phyloP scores from a whole-genome alignment of 2,797 vertebrate species.

The Rhinophrynus dorsalis region DNA sequence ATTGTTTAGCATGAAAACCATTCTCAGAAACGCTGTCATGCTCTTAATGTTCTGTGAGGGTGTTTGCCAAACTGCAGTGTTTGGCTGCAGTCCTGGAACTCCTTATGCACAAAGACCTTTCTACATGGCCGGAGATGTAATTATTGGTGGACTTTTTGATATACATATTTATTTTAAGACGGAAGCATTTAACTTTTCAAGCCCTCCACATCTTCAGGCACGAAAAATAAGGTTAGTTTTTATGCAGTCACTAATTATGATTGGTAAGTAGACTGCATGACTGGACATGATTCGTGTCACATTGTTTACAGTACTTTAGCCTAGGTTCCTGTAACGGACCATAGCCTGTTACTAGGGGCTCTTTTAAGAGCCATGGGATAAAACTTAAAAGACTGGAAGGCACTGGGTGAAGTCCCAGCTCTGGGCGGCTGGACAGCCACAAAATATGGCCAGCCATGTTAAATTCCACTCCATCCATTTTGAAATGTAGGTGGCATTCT shows the following conservation, averaged over 20 bases:
- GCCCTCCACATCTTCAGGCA: constrained; percentile 37
- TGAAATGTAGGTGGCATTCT: too few species aligned
- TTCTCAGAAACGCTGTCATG: constrained; percentile 18
- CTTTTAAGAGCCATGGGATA: too few species aligned
- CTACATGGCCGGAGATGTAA: constrained; percentile 32
- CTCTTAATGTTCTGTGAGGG: constrained; percentile 36
- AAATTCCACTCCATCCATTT: too few species aligned
- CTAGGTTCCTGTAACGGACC: too few species aligned
- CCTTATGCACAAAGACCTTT: constrained; percentile 42
- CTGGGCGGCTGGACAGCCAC: too few species aligned
- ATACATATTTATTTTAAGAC: constrained; percentile 45
- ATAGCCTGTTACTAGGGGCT: too few species aligned
- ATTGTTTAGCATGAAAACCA: neutral
- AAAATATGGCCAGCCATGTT: too few species aligned
- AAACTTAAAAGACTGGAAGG: too few species aligned
- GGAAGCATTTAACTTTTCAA: constrained; percentile 36
- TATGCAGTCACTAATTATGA: neutral
- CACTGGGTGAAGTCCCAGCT: too few species aligned
- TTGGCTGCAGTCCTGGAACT: constrained; percentile 34
- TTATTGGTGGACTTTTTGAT: constrained; percentile 41
- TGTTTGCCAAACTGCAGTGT: constrained; percentile 6
- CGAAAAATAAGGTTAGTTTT: constrained; percentile 38
- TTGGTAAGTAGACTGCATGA: too few species aligned
- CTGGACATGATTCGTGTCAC: too few species aligned
- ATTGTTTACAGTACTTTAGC: too few species aligned